A percentile compares a stretch with the other conserved stretches of the same genome.
Conservation (phyloP, 2,113 vertebrate species). For the Polypterus bichir region DNA sequence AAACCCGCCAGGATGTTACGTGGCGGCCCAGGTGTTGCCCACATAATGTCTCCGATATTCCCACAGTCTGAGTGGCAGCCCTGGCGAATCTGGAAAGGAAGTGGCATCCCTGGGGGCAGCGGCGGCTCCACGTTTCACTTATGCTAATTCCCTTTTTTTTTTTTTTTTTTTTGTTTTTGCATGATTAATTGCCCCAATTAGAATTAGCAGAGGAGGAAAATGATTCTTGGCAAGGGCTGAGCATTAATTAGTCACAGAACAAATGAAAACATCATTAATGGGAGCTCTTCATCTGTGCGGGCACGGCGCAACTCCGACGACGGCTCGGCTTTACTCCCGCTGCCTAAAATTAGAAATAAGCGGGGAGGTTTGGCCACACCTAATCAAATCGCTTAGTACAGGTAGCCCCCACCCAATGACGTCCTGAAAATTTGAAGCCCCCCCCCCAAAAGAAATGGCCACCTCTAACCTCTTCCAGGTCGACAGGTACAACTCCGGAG, state of each 20-base stretch:
- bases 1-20: no score
- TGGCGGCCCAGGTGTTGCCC: no score
- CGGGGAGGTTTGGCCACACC: no score
- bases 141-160: slow-evolving; percentile 44
- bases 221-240: slow-evolving; percentile 55
- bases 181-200: slow-evolving; percentile 66
- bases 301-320: slow-evolving; percentile 39
- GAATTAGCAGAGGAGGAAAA: slow-evolving; percentile 49
- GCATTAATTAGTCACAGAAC: slow-evolving; percentile 49
- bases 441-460: no score
- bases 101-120: slow-evolving; percentile 39
- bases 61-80: slow-evolving; percentile 33
- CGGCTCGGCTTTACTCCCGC: no score
- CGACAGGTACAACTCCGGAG: no score
- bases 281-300: slow-evolving; percentile 47
- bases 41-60: slow-evolving; percentile 38
- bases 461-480: no score
- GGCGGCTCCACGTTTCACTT: slow-evolving; percentile 51
- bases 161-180: slow-evolving; percentile 26
- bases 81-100: slow-evolving; percentile 50
- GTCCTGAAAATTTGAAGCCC: no score
- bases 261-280: slow-evolving; percentile 54
- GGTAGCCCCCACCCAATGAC: no score
- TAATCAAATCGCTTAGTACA: no score
- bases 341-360: no score